Percentiles rank a stretch among this genome's conserved stretches.
These are phyloP conservation scores for Shinisaurus crocodilurus DNA, from an alignment of 2,113 vertebrate species.

Conservation along the genomic window DNA sequence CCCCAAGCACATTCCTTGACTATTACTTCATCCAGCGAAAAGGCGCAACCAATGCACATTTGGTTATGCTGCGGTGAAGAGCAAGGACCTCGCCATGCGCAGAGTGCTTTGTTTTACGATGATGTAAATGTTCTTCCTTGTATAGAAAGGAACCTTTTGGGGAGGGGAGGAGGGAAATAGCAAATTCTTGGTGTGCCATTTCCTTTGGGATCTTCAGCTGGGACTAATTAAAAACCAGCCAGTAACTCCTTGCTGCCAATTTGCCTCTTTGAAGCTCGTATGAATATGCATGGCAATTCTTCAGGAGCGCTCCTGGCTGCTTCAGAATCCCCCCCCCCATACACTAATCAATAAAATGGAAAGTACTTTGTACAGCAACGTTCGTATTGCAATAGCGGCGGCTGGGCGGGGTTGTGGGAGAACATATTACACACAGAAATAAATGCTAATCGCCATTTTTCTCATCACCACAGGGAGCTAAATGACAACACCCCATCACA, in stretches of 20 bases:
- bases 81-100: neutral
- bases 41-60: neutral
- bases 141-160: neutral
- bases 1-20: too few relatives aligned
- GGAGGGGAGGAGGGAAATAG: neutral
- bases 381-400: neutral
- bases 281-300: conserved; percentile 69
- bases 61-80: neutral
- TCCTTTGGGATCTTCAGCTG: conserved; percentile 62
- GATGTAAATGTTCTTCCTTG: neutral
- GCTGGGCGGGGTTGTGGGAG: neutral
- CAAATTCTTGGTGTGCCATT: conserved; percentile 3
- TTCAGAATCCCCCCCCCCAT: neutral
- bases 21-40: neutral
- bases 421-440: neutral
- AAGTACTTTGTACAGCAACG: neutral
- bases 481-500: conserved; percentile 32
- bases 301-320: neutral
- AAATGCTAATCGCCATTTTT: neutral
- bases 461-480: conserved; percentile 39
- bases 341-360: neutral
- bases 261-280: conserved; percentile 64
- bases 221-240: conserved; percentile 70
- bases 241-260: conserved; percentile 53
- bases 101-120: neutral